Base-by-base conservation (phyloP, 1,140 invertebrate species). In the Musca vetustissima region DNA sequence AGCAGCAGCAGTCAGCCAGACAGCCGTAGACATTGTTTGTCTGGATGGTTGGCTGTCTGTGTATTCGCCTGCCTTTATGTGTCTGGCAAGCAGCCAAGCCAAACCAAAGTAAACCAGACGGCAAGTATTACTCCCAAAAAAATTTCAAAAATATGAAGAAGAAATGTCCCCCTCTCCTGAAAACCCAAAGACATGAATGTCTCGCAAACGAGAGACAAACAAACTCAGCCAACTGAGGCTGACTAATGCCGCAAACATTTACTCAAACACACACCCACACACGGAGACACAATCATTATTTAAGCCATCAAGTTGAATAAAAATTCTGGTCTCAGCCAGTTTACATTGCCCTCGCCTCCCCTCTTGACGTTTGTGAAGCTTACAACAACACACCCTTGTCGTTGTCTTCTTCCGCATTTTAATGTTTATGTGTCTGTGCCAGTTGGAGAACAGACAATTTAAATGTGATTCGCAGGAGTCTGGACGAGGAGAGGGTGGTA, bases 271-370 rank as follows among this genome's bases (percentile, higher is more conserved):
- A 43, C 36, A 43, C 36, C 6, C 36, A 11, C 36, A 61, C 8
- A 61, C 57, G 36, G 19, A 61, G 28, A 61, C 19, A 61, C 57
- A 61, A 61, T 61, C 57, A 61, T 61, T 61, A 61, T 61, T 61
- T 61, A 61, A 43, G 28, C 17, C n/a, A 21, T 61, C 57, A 61
- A 61, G 28, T 61, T 28, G 57, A 61, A 61, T 32, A 61, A 61
- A 59, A 61, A 43, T 43, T 13, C 36, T 43, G 36, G 36, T 43
- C 36, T 15, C 57, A 61, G 17, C 28, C 57, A 17, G 17, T 36
- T 17, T n/a, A n/a, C n/a, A n/a, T n/a, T 36, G 36, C 6, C 17
- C 19, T 17, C 2, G 1, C 57, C 4, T 32, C 53, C n/a, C 36
- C 3, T 13, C 25, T 14, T 14, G 53, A 6, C 8, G 28, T n/a